Conservation (phyloP, 2,888 invertebrate species). For the Germaria angustata region DNA sequence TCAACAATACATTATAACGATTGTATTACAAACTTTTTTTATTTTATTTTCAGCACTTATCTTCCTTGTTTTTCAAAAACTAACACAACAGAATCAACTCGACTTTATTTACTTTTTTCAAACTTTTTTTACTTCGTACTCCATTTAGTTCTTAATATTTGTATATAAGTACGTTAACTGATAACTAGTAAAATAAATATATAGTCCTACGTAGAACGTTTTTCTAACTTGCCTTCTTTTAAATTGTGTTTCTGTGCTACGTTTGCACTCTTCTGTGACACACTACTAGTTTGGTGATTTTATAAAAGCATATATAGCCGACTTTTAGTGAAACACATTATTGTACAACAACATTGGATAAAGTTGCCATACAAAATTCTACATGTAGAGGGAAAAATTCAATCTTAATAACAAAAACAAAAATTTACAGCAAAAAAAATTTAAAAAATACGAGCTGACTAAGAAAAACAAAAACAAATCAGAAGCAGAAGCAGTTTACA, state of each 20-base stretch:
- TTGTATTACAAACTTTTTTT: conserved; percentile 30
- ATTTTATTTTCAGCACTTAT: conserved; percentile 17
- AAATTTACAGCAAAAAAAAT: conserved; percentile 46
- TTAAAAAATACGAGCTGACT: background rate
- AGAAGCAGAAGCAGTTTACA: conserved; percentile 29
- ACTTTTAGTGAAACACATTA: conserved; percentile 61
- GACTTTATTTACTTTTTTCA: conserved; percentile 34
- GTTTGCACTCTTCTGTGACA: conserved; percentile 67
- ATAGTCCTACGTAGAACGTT: conserved; percentile 49
- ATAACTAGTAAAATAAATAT: conserved; percentile 43
- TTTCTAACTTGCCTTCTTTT: conserved; percentile 38
- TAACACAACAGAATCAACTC: conserved; percentile 39
- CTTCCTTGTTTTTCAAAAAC: background rate
- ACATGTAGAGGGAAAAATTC: conserved; percentile 21
- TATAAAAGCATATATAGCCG: conserved; percentile 64
- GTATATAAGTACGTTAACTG: conserved; percentile 29
- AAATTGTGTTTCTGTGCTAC: conserved; percentile 67
- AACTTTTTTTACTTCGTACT: conserved; percentile 10
- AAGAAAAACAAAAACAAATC: conserved; percentile 34
- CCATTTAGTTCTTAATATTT: conserved; percentile 15
- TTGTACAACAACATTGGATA: conserved; percentile 37
- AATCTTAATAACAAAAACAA: conserved; percentile 44
- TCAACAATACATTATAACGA: conserved; percentile 48
- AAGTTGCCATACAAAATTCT: conserved; percentile 45
- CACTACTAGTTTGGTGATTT: conserved; percentile 63